Percentiles rank a stretch among this genome's conserved stretches.
Evolutionary conservation across 2,797 vertebrate genomes (phyloP).

Genomic region (Nannoperca obscura): DNA sequence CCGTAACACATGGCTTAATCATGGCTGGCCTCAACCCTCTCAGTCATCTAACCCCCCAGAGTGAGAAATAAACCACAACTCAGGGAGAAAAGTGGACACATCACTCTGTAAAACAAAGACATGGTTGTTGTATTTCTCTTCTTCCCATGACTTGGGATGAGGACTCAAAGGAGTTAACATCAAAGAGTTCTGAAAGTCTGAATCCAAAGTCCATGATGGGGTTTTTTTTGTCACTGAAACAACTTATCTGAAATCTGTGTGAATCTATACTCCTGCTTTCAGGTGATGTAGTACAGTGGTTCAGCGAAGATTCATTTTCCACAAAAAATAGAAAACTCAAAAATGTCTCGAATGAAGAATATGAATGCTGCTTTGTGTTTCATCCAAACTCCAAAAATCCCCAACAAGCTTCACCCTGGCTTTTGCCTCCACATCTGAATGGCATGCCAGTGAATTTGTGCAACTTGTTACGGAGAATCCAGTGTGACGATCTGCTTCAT

Average conservation of each 20-base stretch:
- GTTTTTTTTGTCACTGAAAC: not conserved
- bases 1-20: conserved; percentile 54
- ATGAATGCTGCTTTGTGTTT: conserved; percentile 14
- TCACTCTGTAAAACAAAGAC: conserved; percentile 29
- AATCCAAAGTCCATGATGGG: not conserved
- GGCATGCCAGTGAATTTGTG: conserved; percentile 1
- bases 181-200: not conserved
- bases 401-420: not conserved
- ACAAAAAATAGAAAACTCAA: not conserved
- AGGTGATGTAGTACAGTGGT: not conserved
- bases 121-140: conserved; percentile 21
- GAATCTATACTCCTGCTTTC: not conserved
- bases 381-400: not conserved
- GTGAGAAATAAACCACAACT: conserved; percentile 43
- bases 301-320: not conserved
- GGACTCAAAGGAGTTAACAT: not conserved
- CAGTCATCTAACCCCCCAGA: conserved; percentile 17
- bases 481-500: not conserved
- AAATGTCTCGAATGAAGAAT: not conserved
- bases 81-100: conserved; percentile 58
- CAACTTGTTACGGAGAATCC: not conserved
- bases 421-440: conserved; percentile 12
- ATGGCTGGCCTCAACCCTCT: conserved; percentile 34
- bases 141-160: not conserved
- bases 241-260: not conserved